Conservation (phyloP, 2,888 invertebrate species). For the Allygus modestus region DNA sequence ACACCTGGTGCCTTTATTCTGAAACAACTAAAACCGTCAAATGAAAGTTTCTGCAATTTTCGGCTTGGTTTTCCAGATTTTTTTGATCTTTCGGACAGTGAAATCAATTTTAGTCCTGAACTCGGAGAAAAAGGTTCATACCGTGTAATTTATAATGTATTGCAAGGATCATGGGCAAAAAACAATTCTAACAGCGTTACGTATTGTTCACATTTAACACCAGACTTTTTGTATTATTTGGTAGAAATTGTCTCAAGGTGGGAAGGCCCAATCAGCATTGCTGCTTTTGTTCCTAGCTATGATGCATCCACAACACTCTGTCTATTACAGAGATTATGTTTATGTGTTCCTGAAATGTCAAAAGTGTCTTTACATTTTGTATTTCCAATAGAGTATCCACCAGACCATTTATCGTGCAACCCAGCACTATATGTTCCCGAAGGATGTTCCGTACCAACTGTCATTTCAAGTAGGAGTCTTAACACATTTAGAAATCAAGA, state of each 20-base stretch:
- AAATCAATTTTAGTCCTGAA: slow-evolving; percentile 79
- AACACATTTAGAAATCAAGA: slow-evolving; percentile 69
- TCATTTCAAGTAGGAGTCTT: slow-evolving; percentile 71
- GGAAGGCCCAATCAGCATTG: slow-evolving; percentile 85
- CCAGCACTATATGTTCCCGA: slow-evolving; percentile 67
- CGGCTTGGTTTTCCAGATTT: slow-evolving; percentile 79
- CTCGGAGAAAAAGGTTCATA: slow-evolving; percentile 78
- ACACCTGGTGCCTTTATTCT: slow-evolving; percentile 72
- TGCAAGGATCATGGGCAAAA: slow-evolving; percentile 71
- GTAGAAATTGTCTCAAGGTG: slow-evolving; percentile 82
- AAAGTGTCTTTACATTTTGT: slow-evolving; percentile 84
- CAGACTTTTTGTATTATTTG: slow-evolving; percentile 83
- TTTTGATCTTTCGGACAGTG: slow-evolving; percentile 77
- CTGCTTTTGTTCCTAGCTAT: slow-evolving; percentile 82
- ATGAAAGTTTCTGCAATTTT: slow-evolving; percentile 79
- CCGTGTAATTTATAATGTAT: slow-evolving; percentile 80
- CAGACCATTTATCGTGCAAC: slow-evolving; percentile 71
- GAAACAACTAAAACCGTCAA: slow-evolving; percentile 72
- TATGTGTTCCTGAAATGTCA: slow-evolving; percentile 82
- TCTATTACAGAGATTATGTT: slow-evolving; percentile 81
- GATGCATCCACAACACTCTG: slow-evolving; percentile 81
- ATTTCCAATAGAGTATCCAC: slow-evolving; percentile 79
- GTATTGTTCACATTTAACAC: slow-evolving; percentile 85
- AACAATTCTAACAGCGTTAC: slow-evolving; percentile 76
- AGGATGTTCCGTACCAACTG: slow-evolving; percentile 76